Evolutionary conservation across 2,113 vertebrate genomes (phyloP).

Genomic region (Dermatemys mawii): DNA sequence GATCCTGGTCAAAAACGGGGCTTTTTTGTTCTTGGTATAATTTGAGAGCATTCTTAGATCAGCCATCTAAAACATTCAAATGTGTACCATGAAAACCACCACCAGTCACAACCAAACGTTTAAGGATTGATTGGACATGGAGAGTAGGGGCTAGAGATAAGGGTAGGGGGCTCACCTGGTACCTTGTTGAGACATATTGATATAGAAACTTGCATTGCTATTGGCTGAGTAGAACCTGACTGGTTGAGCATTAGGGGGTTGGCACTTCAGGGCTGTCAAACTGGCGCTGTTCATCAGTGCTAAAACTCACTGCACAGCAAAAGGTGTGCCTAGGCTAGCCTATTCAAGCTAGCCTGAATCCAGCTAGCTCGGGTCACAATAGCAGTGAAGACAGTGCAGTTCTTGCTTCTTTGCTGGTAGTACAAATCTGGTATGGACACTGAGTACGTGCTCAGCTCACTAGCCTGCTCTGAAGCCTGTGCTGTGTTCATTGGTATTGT

Average conservation of each 20-base stretch:
- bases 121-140: constrained; percentile 20
- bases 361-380: not conserved
- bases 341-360: not conserved
- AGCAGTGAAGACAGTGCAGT: not conserved
- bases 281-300: not conserved
- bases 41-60: constrained; percentile 25
- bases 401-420: not conserved
- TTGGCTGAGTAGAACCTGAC: constrained; percentile 32
- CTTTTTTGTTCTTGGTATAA: not conserved
- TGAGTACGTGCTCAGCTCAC: not conserved
- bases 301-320: not conserved
- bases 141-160: constrained; percentile 33
- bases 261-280: not conserved
- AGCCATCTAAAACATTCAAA: not conserved
- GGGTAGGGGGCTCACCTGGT: constrained; percentile 15
- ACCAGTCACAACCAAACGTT: not conserved
- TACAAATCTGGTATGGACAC: not conserved
- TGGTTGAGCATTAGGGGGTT: not conserved
- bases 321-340: not conserved
- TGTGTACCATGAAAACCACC: constrained; percentile 26
- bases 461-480: not conserved
- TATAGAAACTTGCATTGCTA: not conserved
- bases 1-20: not conserved
- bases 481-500: not conserved
- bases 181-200: constrained; percentile 19